phyloP scores from a whole-genome alignment of 2,113 vertebrate genomes.

The Puntigrus tetrazona region DNA sequence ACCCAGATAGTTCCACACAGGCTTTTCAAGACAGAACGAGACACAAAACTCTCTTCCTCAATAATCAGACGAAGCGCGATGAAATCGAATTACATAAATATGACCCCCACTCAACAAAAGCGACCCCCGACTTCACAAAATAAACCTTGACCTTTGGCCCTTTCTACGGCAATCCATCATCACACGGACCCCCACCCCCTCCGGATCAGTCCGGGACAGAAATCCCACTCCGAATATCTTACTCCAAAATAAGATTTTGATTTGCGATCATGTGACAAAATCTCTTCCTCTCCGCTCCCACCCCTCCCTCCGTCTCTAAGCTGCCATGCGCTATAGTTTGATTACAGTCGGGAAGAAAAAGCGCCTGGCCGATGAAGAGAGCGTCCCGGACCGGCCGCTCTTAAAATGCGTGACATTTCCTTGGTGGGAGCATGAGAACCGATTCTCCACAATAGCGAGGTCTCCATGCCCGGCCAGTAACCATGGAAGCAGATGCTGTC shows the following conservation, averaged over 20 bases:
- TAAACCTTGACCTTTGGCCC: constrained; percentile 1
- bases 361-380: constrained; percentile 75
- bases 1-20: background rate
- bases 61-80: background rate
- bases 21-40: background rate
- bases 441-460: constrained; percentile 90
- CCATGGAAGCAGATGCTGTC: constrained; percentile 98
- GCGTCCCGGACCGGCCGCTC: constrained; percentile 82
- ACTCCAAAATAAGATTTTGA: constrained; percentile 78
- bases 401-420: constrained; percentile 92
- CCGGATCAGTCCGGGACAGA: background rate
- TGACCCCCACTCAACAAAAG: constrained; percentile 14
- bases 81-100: constrained; percentile 32
- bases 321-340: constrained; percentile 86
- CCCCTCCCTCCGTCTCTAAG: constrained; percentile 62
- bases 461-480: constrained; percentile 95
- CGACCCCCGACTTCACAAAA: constrained; percentile 29
- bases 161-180: constrained; percentile 20
- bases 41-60: background rate
- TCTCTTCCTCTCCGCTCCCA: constrained; percentile 61
- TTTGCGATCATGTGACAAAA: constrained; percentile 88
- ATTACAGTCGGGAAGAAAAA: constrained; percentile 86
- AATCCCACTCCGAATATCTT: constrained; percentile 53
- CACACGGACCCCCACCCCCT: constrained; percentile 20
- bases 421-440: constrained; percentile 94